Evolutionary conservation across 2,113 vertebrate genomes (phyloP), one percentile per base, ranked within the genome.

Genomic region (Tragelaphus scriptus): DNA sequence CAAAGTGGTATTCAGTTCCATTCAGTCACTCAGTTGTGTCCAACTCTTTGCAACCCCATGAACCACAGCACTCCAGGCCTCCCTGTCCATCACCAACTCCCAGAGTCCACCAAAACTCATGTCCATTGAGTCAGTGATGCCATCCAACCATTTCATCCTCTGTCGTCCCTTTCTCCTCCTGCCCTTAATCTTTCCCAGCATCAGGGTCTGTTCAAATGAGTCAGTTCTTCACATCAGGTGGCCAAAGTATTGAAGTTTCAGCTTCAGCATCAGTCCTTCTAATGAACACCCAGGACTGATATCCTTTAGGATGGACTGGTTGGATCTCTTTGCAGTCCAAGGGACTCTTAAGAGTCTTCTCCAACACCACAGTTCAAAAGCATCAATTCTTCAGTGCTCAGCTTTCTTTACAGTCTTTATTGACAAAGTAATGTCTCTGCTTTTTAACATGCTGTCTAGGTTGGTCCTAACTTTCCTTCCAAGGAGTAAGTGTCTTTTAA

Each of bases 171-270:
- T 71, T 23, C 68, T 71, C 32, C 63, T n/a, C 19, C 68, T 40
- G n/a, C n/a, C 68, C 10, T 71, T 19, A 23, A 23, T 71, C n/a
- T 40, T 71, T 23, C n/a, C 68, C n/a, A 68, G 19, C 68, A 71
- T 12, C n/a, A 71, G 2, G n/a, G 68, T 40, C 19, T 71, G 2
- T 71, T 71, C 19, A 23, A 40, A 40, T 71, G n/a, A 40, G 10
- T 71, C n/a, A 71, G 19, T 2, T 71, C n/a, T 23, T 71, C 1
- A 0, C n/a, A 40, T 71, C 9, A 40, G n/a, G n/a, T 40, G 19
- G n/a, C 9, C 68, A 71, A 40, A 71, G n/a, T 40, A 40, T 11
- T 40, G 10, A 19, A 40, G 68, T 23, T 71, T 71, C n/a, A 71
- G n/a, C n/a, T 71, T 23, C n/a, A 71, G 3, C n/a, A 23, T 71